These are phyloP conservation scores for Brachionus angularis DNA, from an alignment of 1,140 invertebrate genomes.

Conservation along the genomic window DNA sequence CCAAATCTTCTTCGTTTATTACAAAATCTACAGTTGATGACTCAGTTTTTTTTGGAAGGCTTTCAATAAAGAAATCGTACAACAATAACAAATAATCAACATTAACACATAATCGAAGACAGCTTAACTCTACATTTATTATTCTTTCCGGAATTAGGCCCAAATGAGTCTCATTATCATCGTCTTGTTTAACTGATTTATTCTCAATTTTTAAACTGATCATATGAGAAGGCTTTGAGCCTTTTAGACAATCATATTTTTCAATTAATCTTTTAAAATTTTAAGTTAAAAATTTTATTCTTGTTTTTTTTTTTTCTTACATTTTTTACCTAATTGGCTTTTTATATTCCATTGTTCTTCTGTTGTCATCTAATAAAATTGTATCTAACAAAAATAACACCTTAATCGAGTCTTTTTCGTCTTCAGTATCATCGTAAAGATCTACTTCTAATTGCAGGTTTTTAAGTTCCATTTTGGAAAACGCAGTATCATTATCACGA, in stretches of 20 bases:
- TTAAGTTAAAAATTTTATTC: too few relatives aligned
- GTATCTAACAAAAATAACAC: conserved; percentile 1
- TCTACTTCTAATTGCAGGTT: conserved; percentile 22
- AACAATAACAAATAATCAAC: conserved; percentile 23
- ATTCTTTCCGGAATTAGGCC: conserved; percentile 17
- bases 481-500: background rate
- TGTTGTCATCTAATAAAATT: conserved; percentile 13
- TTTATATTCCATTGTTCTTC: background rate
- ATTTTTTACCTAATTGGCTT: background rate
- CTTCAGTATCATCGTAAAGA: conserved; percentile 5
- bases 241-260: background rate
- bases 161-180: conserved; percentile 12
- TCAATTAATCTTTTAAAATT: conserved; percentile 23
- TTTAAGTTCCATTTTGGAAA: conserved; percentile 30
- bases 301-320: too few relatives aligned
- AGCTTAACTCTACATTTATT: background rate
- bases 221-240: background rate
- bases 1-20: background rate
- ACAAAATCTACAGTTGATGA: background rate
- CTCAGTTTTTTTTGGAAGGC: conserved; percentile 12
- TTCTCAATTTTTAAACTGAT: background rate
- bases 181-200: conserved; percentile 3
- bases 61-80: conserved; percentile 25
- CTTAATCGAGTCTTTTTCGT: conserved; percentile 28
- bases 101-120: conserved; percentile 26